Evolutionary conservation across 2,113 vertebrate genomes (phyloP), one percentile per base, ranked within the genome.

Genomic region (Salvelinus alpinus): DNA sequence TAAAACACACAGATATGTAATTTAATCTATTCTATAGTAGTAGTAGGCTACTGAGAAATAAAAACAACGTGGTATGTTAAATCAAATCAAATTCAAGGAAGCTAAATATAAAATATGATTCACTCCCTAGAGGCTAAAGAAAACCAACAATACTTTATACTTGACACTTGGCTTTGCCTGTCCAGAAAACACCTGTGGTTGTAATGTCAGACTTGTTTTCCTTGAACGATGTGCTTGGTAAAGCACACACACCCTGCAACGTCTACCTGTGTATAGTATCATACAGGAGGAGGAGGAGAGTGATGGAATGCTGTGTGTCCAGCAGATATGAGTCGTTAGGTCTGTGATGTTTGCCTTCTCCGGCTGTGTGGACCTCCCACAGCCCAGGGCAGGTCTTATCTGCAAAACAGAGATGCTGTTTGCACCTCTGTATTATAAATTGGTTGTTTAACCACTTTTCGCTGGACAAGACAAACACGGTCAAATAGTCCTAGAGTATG

Each of bases 1-100:
- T 59, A 8, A 84, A 80, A 78, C 75, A 85, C 85, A 87, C 89
- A 44, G 9, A 69, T 22, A 44, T 44, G 31, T 44, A 69, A 44
- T 69, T 8, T 3, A 44, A 44, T 9, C 2, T 44, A 9, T 44
- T 44, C 38, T 44, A 44, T 44, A 44, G 22, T 64, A 22, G 2
- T 16, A 22, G 16, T 54, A 64, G 60, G 24, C 60, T 64, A 27
- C 14, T 66, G 64, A 22, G 20, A 16, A 66, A 66, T 31, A 31
- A 12, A 66, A 27, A 69, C 24, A 44, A 9, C 5, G 34, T 44
- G 13, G 25, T 66, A 29, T 66, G 24, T 27, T 24, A 75, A 68
- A 54, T 67, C 18, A 71, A 77, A 76, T 77, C 31, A 48, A 54
- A 77, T 29, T 54, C 0, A 1, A 48, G 5, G 25, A 20, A 44